Percentiles rank a stretch among this genome's conserved stretches.
phyloP scores from a whole-genome alignment of 2,113 vertebrate genomes.

The Nipponia nippon region DNA sequence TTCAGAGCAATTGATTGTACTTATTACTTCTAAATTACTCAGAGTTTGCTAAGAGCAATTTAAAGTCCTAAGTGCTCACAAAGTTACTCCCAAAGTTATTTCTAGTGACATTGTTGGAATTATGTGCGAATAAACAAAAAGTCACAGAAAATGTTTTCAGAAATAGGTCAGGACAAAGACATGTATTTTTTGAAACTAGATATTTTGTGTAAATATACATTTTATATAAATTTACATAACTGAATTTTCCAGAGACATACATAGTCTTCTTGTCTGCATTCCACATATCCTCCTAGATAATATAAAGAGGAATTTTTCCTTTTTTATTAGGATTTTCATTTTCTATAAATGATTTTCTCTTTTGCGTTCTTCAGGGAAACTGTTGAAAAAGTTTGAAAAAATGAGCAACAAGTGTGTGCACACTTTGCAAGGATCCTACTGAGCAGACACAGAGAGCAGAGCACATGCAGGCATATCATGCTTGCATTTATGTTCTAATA shows the following conservation, averaged over 20 bases:
- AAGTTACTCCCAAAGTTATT: not conserved
- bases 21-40: not conserved
- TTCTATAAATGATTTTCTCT: not conserved
- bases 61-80: not conserved
- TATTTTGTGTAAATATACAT: not conserved
- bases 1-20: not conserved
- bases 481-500: not conserved
- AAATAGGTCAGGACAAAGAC: not conserved
- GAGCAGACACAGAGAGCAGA: not conserved
- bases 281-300: not conserved
- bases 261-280: not conserved
- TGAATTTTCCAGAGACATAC: not conserved
- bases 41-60: not conserved
- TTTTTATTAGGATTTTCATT: not conserved
- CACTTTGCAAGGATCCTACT: not conserved
- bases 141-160: not conserved
- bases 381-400: not conserved
- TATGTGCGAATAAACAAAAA: not conserved
- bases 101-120: not conserved
- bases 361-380: not conserved
- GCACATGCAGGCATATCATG: not conserved
- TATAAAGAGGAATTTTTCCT: not conserved
- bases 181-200: not conserved
- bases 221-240: not conserved
- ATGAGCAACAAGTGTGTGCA: not conserved